These are phyloP conservation scores for Tor tambroides DNA, from an alignment of 2,113 vertebrate species.

Conservation along the genomic window DNA sequence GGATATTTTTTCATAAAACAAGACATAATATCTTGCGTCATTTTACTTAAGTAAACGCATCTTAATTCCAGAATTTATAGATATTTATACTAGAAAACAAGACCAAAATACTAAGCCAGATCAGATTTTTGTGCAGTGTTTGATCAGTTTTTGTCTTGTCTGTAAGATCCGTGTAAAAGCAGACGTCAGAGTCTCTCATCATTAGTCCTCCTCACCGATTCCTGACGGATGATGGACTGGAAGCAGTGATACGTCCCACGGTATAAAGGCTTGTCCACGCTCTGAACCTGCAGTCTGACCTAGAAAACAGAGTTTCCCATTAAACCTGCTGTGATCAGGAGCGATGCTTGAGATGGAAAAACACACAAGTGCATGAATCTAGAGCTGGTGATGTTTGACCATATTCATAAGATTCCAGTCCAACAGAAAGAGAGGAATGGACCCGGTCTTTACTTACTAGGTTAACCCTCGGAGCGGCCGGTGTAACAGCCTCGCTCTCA, in stretches of 20 bases:
- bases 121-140: no score
- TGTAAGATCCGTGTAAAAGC: no score
- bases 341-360: background rate
- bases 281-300: slow-evolving; percentile 97
- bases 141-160: no score
- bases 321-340: background rate
- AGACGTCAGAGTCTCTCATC: no score
- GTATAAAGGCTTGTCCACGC: slow-evolving; percentile 86
- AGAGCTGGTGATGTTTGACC: background rate
- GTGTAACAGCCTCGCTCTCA: slow-evolving; percentile 86
- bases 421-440: slow-evolving; percentile 69
- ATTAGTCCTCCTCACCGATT: slow-evolving; percentile 80
- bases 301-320: slow-evolving; percentile 60
- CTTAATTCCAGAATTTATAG: no score
- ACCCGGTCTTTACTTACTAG: slow-evolving; percentile 94
- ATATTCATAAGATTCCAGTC: background rate
- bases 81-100: no score
- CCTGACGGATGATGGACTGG: slow-evolving; percentile 91
- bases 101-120: no score
- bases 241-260: slow-evolving; percentile 95
- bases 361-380: background rate
- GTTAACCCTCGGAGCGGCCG: slow-evolving; percentile 88
- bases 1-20: no score
- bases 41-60: no score
- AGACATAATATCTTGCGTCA: no score